Percentiles rank a stretch among this genome's conserved stretches.
These are phyloP conservation scores for Spatulosminthurus flaviceps DNA, from an alignment of 2,888 invertebrate genomes.

Conservation along the genomic window DNA sequence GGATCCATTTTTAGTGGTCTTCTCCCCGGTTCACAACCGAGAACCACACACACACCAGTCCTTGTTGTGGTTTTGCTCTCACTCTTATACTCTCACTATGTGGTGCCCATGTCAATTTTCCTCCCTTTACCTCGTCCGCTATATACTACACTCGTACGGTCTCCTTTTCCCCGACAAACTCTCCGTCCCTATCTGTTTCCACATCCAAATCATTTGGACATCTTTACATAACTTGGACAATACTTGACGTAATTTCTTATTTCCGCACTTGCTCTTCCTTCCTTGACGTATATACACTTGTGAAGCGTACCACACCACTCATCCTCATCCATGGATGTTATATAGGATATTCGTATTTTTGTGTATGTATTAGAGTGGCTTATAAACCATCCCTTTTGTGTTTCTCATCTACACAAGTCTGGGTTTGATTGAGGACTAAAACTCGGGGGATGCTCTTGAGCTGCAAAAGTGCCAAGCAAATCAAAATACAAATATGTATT, in stretches of 20 bases:
- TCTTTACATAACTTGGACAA: slow-evolving; percentile 18
- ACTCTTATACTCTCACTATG: slow-evolving; percentile 5
- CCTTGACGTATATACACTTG: too few species aligned
- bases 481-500: not conserved
- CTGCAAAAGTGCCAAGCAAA: slow-evolving; percentile 14
- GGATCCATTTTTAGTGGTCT: slow-evolving; percentile 48
- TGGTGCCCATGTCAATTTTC: not conserved
- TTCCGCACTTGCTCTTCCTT: not conserved
- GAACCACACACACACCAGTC: slow-evolving; percentile 26
- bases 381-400: not conserved
- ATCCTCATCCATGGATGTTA: too few species aligned
- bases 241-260: slow-evolving; percentile 18
- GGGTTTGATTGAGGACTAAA: slow-evolving; percentile 14
- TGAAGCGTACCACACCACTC: too few species aligned
- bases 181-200: not conserved
- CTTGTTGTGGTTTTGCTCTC: slow-evolving; percentile 26
- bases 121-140: not conserved
- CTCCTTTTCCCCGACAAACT: too few species aligned
- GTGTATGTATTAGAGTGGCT: not conserved
- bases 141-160: too few species aligned
- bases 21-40: slow-evolving; percentile 16
- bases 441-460: slow-evolving; percentile 14
- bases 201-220: slow-evolving; percentile 9
- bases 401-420: not conserved
- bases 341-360: too few species aligned